Evolutionary conservation across 2,888 invertebrate genomes (phyloP).

Genomic region (Palloptera scutellata): DNA sequence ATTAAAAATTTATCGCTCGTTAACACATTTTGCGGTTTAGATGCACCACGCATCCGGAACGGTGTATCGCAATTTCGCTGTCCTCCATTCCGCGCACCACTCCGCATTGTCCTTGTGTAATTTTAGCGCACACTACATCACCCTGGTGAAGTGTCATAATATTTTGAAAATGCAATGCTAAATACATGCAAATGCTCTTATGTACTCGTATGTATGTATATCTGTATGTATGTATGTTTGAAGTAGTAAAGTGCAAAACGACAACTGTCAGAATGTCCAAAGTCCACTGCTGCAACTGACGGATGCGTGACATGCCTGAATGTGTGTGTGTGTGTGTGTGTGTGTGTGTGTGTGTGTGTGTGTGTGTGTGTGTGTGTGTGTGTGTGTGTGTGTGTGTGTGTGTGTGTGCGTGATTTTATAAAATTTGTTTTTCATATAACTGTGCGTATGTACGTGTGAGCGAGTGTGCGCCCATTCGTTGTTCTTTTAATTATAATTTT

Average conservation of each 20-base stretch:
- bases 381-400: not conserved
- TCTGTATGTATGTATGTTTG: not conserved
- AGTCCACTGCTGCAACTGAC: slow-evolving; percentile 5
- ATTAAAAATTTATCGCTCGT: slow-evolving; percentile 30
- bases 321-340: slow-evolving; percentile 2
- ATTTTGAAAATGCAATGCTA: not conserved
- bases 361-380: not conserved
- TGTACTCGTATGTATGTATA: slow-evolving; percentile 1
- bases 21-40: slow-evolving; percentile 32
- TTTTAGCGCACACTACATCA: not conserved
- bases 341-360: not conserved
- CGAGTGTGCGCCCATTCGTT: not conserved
- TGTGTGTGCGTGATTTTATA: not conserved
- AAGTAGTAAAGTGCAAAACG: not conserved
- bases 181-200: not conserved
- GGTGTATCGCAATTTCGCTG: not conserved
- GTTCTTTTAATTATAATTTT: slow-evolving; percentile 30
- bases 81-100: not conserved
- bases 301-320: not conserved
- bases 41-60: slow-evolving; percentile 12
- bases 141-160: not conserved
- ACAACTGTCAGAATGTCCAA: slow-evolving; percentile 6
- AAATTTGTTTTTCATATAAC: too few relatives aligned
- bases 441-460: not conserved
- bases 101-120: not conserved